A percentile compares a stretch with the other conserved stretches of the same genome.
phyloP scores from a whole-genome alignment of 2,888 invertebrate species.

The Caenorhabditis sp. region DNA sequence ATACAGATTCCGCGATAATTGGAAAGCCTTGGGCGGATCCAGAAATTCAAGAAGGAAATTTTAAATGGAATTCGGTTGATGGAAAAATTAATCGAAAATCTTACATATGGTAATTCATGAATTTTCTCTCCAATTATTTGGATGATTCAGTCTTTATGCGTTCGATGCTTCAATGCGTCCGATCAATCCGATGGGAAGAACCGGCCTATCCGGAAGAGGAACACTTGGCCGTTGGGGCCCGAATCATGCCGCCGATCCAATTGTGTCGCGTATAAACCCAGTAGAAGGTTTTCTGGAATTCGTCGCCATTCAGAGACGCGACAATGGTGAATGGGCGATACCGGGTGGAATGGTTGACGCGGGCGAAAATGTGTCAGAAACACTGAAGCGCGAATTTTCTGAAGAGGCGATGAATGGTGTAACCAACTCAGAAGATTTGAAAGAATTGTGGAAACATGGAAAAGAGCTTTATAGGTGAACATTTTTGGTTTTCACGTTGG shows the following conservation, averaged over 20 bases:
- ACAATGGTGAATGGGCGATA: conserved; percentile 77
- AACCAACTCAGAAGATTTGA: conserved; percentile 60
- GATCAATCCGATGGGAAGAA: conserved; percentile 86
- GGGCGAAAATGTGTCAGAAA: conserved; percentile 83
- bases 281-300: conserved; percentile 79
- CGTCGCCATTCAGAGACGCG: conserved; percentile 86
- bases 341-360: conserved; percentile 87
- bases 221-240: conserved; percentile 93
- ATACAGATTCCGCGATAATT: conserved; percentile 78
- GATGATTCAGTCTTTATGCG: conserved; percentile 47
- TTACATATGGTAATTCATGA: conserved; percentile 75
- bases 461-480: conserved; percentile 49
- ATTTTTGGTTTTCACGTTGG: too few species aligned
- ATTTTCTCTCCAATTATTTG: too few species aligned
- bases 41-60: conserved; percentile 69
- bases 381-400: conserved; percentile 89
- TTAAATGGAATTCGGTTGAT: conserved; percentile 81
- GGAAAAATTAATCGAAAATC: conserved; percentile 82
- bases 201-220: conserved; percentile 87
- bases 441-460: conserved; percentile 70
- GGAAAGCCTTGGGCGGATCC: conserved; percentile 81
- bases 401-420: conserved; percentile 87
- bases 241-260: conserved; percentile 96
- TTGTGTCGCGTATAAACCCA: conserved; percentile 80
- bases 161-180: conserved; percentile 56